These are phyloP conservation scores for Hybos culiciformis DNA, from an alignment of 2,888 invertebrate genomes.

Conservation along the genomic window DNA sequence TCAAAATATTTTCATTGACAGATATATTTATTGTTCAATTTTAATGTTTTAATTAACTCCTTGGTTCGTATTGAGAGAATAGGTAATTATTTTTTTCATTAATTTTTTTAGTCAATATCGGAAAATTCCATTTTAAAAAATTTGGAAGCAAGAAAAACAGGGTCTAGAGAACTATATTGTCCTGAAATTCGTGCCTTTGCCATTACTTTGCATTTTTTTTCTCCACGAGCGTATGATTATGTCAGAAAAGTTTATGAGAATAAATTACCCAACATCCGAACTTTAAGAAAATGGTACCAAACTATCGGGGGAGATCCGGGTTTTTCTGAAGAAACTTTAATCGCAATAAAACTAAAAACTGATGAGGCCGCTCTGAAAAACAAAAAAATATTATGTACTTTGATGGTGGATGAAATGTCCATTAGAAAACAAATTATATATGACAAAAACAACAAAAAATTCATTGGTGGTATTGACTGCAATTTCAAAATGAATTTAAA, in stretches of 20 bases:
- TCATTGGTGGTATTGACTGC: neutral
- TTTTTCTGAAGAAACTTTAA: slow-evolving; percentile 13
- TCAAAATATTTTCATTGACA: too few species aligned
- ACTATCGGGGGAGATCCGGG: slow-evolving; percentile 22
- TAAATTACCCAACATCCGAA: slow-evolving; percentile 20
- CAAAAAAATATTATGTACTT: neutral
- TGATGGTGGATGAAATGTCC: neutral
- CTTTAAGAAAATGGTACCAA: slow-evolving; percentile 24
- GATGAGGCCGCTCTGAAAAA: neutral
- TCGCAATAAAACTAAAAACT: neutral
- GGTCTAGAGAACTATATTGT: neutral
- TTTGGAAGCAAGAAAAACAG: too few species aligned
- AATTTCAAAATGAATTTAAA: too few species aligned
- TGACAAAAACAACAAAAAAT: neutral
- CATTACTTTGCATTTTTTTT: too few species aligned
- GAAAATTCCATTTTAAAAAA: too few species aligned
- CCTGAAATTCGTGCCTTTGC: slow-evolving; percentile 17
- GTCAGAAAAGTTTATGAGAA: slow-evolving; percentile 23
- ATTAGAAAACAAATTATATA: neutral
- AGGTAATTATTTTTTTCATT: too few species aligned
- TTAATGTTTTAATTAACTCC: too few species aligned
- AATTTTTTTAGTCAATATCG: too few species aligned
- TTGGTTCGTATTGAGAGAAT: too few species aligned
- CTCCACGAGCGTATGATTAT: slow-evolving; percentile 24
- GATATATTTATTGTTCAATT: too few species aligned